A percentile compares a stretch with the other conserved stretches of the same genome.
Conservation (phyloP, 1,140 invertebrate genomes). For the Drepana arcuata region DNA sequence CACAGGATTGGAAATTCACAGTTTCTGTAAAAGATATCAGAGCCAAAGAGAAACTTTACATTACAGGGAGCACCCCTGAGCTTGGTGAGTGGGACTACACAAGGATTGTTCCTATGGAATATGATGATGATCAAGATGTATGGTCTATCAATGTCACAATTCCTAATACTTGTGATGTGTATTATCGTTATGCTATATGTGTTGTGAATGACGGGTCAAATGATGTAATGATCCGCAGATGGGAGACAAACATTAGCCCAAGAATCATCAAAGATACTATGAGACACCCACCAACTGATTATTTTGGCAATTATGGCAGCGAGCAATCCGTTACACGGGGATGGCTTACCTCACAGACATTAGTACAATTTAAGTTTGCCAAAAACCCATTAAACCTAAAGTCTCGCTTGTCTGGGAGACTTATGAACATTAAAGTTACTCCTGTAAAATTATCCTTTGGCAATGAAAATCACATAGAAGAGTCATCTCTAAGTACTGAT, state of each 20-base stretch:
- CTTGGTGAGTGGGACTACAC: conserved; percentile 68
- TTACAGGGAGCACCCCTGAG: conserved; percentile 42
- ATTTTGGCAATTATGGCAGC: conserved; percentile 79
- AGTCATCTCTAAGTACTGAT: conserved; percentile 74
- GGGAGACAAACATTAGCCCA: conserved; percentile 88
- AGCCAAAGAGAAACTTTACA: conserved; percentile 40
- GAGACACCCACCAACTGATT: conserved; percentile 46
- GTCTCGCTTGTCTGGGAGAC: conserved; percentile 77
- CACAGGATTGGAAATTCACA: conserved; percentile 63
- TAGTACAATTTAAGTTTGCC: conserved; percentile 90
- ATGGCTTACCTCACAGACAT: conserved; percentile 89
- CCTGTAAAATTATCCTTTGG: conserved; percentile 79
- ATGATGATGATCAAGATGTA: conserved; percentile 46
- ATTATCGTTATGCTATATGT: conserved; percentile 87
- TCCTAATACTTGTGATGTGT: conserved; percentile 77
- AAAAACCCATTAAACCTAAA: conserved; percentile 89
- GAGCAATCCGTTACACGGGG: conserved; percentile 81
- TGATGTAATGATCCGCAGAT: conserved; percentile 80
- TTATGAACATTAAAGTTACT: conserved; percentile 83
- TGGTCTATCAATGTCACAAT: conserved; percentile 74
- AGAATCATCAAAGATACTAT: conserved; percentile 62
- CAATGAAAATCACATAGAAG: conserved; percentile 41
- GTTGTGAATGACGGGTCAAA: conserved; percentile 71
- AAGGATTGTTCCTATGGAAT: conserved; percentile 60
- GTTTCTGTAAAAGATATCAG: conserved; percentile 46